A percentile compares a stretch with the other conserved stretches of the same genome.
These are phyloP conservation scores for Promerops cafer DNA, from an alignment of 2,113 vertebrate genomes.

Conservation along the genomic window DNA sequence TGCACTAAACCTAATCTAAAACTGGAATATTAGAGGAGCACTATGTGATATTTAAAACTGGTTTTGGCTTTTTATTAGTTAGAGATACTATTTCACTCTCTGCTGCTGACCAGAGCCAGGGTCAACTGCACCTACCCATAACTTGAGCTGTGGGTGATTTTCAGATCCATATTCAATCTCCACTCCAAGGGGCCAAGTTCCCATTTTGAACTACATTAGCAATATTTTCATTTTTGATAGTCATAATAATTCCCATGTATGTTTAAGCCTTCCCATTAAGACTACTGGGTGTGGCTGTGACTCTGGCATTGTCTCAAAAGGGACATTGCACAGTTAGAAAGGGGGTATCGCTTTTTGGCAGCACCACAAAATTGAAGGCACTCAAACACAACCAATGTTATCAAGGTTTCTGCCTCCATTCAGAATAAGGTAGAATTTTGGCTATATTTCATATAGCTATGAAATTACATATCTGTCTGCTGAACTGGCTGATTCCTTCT, in stretches of 20 bases:
- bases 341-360: neutral
- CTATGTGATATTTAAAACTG: neutral
- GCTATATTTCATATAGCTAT: neutral
- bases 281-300: neutral
- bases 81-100: neutral
- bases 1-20: neutral
- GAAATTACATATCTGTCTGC: neutral
- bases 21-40: neutral
- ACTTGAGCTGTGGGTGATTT: neutral
- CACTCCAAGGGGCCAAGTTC: neutral
- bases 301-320: constrained; percentile 18
- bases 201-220: neutral
- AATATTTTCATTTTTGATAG: neutral
- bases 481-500: neutral
- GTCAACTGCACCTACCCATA: neutral
- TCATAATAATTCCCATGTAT: neutral
- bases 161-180: neutral
- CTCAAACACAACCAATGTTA: constrained; percentile 23
- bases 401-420: constrained; percentile 30
- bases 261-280: neutral
- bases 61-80: neutral
- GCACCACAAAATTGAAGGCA: neutral
- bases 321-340: neutral
- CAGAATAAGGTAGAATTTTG: constrained; percentile 43
- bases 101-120: neutral